These are phyloP conservation scores for Montipora foliosa DNA, from an alignment of 64 coral and sea anemone genomes.

Conservation along the genomic window DNA sequence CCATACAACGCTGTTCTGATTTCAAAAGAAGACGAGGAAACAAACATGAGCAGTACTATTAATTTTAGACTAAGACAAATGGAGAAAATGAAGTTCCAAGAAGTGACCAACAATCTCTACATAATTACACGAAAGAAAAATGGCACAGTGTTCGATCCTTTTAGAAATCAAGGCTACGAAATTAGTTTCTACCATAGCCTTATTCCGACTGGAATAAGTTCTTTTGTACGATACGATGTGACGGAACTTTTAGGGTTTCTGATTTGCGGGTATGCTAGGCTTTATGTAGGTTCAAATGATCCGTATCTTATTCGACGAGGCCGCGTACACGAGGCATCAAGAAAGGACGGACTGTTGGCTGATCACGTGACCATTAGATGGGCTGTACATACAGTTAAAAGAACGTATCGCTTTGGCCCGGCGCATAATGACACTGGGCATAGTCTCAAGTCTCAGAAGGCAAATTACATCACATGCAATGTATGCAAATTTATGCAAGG, in stretches of 20 bases:
- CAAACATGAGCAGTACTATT: slow-evolving; percentile 48
- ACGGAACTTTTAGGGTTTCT: slow-evolving; percentile 67
- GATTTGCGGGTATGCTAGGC: slow-evolving; percentile 79
- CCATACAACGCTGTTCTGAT: slow-evolving; percentile 83
- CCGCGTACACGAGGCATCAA: slow-evolving; percentile 74
- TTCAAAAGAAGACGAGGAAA: slow-evolving; percentile 27
- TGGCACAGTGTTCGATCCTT: slow-evolving; percentile 28
- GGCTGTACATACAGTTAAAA: slow-evolving; percentile 82
- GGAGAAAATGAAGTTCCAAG: slow-evolving; percentile 76
- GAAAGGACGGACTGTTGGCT: slow-evolving; percentile 60
- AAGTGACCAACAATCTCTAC: slow-evolving; percentile 68
- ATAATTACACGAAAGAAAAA: slow-evolving; percentile 60
- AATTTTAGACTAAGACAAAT: slow-evolving; percentile 78
- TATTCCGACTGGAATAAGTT: slow-evolving; percentile 66
- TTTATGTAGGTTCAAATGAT: slow-evolving; percentile 76
- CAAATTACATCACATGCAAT: slow-evolving; percentile 30
- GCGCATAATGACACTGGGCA: not conserved
- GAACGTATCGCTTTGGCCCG: slow-evolving; percentile 21
- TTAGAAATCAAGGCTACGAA: slow-evolving; percentile 61
- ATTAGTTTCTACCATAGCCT: slow-evolving; percentile 57
- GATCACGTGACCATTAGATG: slow-evolving; percentile 70
- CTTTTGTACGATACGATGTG: slow-evolving; percentile 60
- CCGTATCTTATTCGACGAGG: slow-evolving; percentile 78
- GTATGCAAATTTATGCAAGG: slow-evolving; percentile 36
- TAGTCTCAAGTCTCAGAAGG: not conserved